Evolutionary conservation across 2,888 invertebrate genomes (phyloP).

Genomic region (Tetragonisca angustula): DNA sequence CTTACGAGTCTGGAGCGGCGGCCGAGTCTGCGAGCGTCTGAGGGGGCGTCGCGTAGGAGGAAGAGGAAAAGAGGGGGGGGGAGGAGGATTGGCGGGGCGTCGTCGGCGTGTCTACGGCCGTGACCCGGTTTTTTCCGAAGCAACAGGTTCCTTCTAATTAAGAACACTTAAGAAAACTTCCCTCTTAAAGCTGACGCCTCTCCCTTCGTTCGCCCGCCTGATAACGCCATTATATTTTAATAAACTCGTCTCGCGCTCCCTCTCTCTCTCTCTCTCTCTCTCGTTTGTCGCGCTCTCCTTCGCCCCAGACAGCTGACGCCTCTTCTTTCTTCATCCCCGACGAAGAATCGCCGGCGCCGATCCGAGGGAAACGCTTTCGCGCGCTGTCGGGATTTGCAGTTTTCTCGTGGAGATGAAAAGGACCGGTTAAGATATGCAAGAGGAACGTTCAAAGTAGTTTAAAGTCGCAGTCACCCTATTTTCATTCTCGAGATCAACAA

Average conservation of each 20-base stretch:
- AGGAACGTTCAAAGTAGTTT: too few species aligned
- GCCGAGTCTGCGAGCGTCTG: constrained; percentile 57
- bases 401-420: background rate
- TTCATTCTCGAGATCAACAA: too few species aligned
- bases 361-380: constrained; percentile 41
- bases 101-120: constrained; percentile 81
- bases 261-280: constrained; percentile 26
- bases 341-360: constrained; percentile 22
- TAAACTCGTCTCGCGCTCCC: constrained; percentile 76
- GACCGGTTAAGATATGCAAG: too few species aligned
- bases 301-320: background rate
- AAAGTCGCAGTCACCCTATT: too few species aligned
- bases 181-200: constrained; percentile 84
- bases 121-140: constrained; percentile 84
- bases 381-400: constrained; percentile 30
- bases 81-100: constrained; percentile 34
- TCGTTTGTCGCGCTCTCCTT: constrained; percentile 1
- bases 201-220: constrained; percentile 75
- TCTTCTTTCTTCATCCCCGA: background rate
- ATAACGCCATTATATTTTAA: constrained; percentile 84
- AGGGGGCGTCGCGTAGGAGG: constrained; percentile 56
- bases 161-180: constrained; percentile 85
- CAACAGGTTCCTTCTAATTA: constrained; percentile 84
- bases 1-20: constrained; percentile 79
- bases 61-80: constrained; percentile 9